phyloP scores from a whole-genome alignment of 2,888 invertebrate genomes.

The Pomacea canaliculata region DNA sequence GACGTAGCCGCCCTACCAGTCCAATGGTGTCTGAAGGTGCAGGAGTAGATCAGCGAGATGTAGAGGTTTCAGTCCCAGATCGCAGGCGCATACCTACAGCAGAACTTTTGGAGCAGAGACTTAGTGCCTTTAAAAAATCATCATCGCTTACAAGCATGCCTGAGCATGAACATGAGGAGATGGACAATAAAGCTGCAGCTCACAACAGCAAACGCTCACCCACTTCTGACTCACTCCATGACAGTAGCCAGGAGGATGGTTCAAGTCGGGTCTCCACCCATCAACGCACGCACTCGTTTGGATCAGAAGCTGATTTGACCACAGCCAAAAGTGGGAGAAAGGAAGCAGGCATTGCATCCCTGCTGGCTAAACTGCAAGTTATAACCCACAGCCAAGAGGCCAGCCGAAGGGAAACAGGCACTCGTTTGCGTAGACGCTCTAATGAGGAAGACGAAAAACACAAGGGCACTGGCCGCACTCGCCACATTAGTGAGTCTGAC shows the following conservation, averaged over 20 bases:
- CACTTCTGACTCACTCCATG: constrained; percentile 31
- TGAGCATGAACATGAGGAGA: constrained; percentile 35
- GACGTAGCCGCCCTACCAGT: constrained; percentile 56
- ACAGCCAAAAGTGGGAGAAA: neutral
- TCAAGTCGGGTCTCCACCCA: constrained; percentile 20
- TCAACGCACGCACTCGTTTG: constrained; percentile 46
- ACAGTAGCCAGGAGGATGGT: constrained; percentile 23
- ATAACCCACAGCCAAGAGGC: neutral
- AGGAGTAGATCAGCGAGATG: constrained; percentile 26
- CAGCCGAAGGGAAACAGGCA: neutral
- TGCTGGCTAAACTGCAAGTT: constrained; percentile 10
- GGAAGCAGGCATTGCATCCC: constrained; percentile 6
- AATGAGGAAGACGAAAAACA: constrained; percentile 27
- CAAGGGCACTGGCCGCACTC: constrained; percentile 20
- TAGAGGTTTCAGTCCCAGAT: constrained; percentile 35
- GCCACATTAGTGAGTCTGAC: constrained; percentile 52
- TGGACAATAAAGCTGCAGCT: constrained; percentile 39
- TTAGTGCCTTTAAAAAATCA: constrained; percentile 32
- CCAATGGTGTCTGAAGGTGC: constrained; percentile 46
- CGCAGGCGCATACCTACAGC: constrained; percentile 49
- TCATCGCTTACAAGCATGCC: constrained; percentile 25
- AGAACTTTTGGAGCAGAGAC: constrained; percentile 53
- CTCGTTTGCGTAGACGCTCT: constrained; percentile 23
- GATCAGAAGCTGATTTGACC: constrained; percentile 48
- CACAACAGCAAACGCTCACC: constrained; percentile 27